Base-by-base conservation (phyloP, 2,797 vertebrate species). In the Phalanger gymnotis region DNA sequence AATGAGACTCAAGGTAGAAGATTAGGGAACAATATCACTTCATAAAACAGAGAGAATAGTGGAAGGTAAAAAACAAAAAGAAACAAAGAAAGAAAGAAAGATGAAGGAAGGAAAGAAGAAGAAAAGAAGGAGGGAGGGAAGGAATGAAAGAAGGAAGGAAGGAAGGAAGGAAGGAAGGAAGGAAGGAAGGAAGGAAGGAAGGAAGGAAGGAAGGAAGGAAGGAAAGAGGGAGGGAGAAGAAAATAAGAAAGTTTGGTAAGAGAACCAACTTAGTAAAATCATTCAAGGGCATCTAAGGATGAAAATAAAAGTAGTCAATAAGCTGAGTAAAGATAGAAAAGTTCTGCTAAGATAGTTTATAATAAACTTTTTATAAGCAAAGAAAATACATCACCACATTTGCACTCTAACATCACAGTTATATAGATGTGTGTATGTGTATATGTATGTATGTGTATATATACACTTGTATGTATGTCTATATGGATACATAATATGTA, bases 101-200 rank as follows among this genome's bases (percentile, higher is more conserved):
- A 28, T 7, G 7, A 57, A 28, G 6, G 27, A 57, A 28, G 56
- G 27, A 30, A 28, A 30, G 27, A 3, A 28, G 27, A 10, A 0
- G 10, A 9, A 9, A 3, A 28, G 27, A 2, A 2, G 10, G 56
- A 10, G 6, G 10, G 27, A 3, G 0, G 10, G 28, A 3, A 30
- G 3, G 54, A 22, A 55, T 2, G 56, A 27, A 30, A 10, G 27
- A 10, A 31, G 3, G 57, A 13, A 13, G 12, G 30, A 58, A 31
- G 22, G 30, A 58, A 58, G 22, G 56, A 28, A 28, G 25, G 54
- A 16, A 6, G 25, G 28, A 30, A 31, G 25, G 54, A 55, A 55
- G 22, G 54, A 56, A 27, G 22, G 22, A 56, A 56, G 55, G 55
- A 56, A 56, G 55, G 54, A 54, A 16, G 54, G 54, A 54, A 16